Percentiles rank a stretch among this genome's conserved stretches.
Evolutionary conservation across 2,888 invertebrate species (phyloP).

Genomic region (Caenorhabditis parvicauda): DNA sequence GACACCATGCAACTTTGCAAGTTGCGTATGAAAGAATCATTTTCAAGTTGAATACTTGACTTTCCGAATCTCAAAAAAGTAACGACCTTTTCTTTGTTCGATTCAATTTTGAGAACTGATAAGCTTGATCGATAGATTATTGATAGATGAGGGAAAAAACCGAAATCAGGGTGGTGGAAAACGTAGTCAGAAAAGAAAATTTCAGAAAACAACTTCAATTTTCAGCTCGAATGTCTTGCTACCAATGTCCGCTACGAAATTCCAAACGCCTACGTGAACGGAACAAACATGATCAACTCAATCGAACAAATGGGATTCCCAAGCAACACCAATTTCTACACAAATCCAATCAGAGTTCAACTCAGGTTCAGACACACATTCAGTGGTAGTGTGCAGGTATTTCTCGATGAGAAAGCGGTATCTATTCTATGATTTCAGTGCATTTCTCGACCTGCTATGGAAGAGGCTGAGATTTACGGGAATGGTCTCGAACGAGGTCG

Average conservation of each 20-base stretch:
- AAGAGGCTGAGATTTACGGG: conserved; percentile 60
- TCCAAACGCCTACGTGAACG: conserved; percentile 58
- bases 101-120: no score
- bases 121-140: no score
- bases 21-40: no score
- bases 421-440: conserved; percentile 33
- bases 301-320: conserved; percentile 50
- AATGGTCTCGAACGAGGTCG: conserved; percentile 52
- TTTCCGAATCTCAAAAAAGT: neutral
- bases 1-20: no score
- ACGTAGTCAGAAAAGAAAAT: no score
- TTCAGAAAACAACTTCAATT: no score
- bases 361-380: conserved; percentile 41
- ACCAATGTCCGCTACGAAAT: conserved; percentile 55
- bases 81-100: no score
- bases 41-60: no score
- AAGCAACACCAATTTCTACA: conserved; percentile 52
- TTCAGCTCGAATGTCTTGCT: conserved; percentile 49
- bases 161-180: no score
- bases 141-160: no score
- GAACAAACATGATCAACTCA: conserved; percentile 47
- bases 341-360: conserved; percentile 54
- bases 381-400: conserved; percentile 53
- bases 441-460: conserved; percentile 59
- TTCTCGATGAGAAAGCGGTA: no score